These are phyloP conservation scores for Calliphora vomitoria DNA, from an alignment of 2,888 invertebrate genomes.

Conservation along the genomic window DNA sequence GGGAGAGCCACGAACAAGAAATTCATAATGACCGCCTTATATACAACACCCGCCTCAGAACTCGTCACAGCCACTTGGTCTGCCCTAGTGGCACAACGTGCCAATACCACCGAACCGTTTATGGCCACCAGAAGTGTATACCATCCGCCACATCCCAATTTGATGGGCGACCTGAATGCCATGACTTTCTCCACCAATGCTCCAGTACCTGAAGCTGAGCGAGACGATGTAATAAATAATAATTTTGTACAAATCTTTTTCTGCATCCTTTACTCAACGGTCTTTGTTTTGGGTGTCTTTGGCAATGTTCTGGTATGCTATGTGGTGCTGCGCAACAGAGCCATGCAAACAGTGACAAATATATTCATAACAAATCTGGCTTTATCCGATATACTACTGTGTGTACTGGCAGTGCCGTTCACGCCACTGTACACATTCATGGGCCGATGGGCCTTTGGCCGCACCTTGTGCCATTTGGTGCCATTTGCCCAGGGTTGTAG, in stretches of 20 bases:
- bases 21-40: conserved; percentile 23
- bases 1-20: not conserved
- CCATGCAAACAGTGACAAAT: conserved; percentile 99
- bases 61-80: conserved; percentile 63
- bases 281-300: conserved; percentile 93
- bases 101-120: conserved; percentile 55
- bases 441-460: conserved; percentile 96
- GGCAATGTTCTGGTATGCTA: conserved; percentile 97
- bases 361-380: conserved; percentile 98
- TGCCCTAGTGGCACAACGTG: conserved; percentile 63
- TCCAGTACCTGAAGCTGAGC: conserved; percentile 27
- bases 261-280: conserved; percentile 82
- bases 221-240: conserved; percentile 79
- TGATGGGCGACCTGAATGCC: conserved; percentile 34
- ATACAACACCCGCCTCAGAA: conserved; percentile 46
- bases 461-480: conserved; percentile 93
- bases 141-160: conserved; percentile 45
- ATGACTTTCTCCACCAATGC: conserved; percentile 40
- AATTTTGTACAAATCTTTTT: conserved; percentile 82
- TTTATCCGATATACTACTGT: conserved; percentile 96
- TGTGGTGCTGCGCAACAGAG: conserved; percentile 95
- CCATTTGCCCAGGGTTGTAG: conserved; percentile 97
- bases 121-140: conserved; percentile 33
- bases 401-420: conserved; percentile 97
- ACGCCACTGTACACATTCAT: conserved; percentile 97